Percentiles rank a stretch among this genome's conserved stretches.
phyloP scores from a whole-genome alignment of 2,113 vertebrate species.

The Rana temporaria region DNA sequence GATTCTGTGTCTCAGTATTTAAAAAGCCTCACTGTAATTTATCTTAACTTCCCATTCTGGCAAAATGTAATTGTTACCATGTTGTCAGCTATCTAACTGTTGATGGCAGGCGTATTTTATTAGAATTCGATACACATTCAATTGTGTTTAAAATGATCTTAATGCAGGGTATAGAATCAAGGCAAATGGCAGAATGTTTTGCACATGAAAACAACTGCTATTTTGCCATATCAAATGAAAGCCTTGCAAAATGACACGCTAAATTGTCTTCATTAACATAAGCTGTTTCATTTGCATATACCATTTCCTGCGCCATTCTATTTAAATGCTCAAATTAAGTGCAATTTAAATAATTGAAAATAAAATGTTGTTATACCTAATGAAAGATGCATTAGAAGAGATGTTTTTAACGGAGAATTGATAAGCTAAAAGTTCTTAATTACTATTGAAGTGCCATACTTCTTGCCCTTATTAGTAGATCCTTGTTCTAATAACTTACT shows the following conservation, averaged over 20 bases:
- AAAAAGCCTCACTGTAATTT: not conserved
- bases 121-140: slow-evolving; percentile 9
- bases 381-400: slow-evolving; percentile 50
- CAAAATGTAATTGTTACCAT: not conserved
- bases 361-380: slow-evolving; percentile 52
- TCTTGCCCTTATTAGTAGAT: slow-evolving; percentile 37
- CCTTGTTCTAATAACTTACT: not conserved
- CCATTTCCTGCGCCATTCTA: slow-evolving; percentile 52
- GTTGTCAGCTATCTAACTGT: not conserved
- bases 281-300: slow-evolving; percentile 54
- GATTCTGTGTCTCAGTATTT: no score
- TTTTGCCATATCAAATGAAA: slow-evolving; percentile 38
- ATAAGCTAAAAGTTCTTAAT: slow-evolving; percentile 52
- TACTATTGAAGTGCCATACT: slow-evolving; percentile 34
- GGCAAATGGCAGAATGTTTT: not conserved
- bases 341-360: slow-evolving; percentile 56
- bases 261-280: slow-evolving; percentile 56
- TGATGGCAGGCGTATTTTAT: slow-evolving; percentile 14
- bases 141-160: slow-evolving; percentile 7
- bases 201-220: slow-evolving; percentile 43
- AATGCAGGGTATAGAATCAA: slow-evolving; percentile 28
- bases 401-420: slow-evolving; percentile 51
- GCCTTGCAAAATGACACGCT: slow-evolving; percentile 31
- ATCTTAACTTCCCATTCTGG: not conserved
- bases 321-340: slow-evolving; percentile 55